Evolutionary conservation across 2,888 invertebrate genomes (phyloP).

Genomic region (Agrotis puta): DNA sequence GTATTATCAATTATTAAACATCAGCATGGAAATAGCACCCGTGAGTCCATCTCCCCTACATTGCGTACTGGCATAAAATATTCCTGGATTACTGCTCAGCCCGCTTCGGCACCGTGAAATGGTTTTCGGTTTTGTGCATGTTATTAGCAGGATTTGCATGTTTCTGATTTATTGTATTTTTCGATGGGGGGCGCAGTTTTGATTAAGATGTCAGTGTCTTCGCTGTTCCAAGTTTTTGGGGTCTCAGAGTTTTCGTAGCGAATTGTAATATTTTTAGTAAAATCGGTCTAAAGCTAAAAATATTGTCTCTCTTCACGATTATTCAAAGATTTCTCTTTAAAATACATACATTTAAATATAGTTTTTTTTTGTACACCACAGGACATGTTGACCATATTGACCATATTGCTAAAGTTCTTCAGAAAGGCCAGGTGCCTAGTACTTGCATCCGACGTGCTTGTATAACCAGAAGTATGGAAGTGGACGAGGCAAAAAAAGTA

Average conservation of each 20-base stretch:
- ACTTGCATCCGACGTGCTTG: no score
- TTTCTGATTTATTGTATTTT: slow-evolving; percentile 89
- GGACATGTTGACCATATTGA: no score
- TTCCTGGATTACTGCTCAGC: slow-evolving; percentile 84
- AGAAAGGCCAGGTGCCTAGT: no score
- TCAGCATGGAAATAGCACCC: slow-evolving; percentile 91
- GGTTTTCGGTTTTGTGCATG: slow-evolving; percentile 90
- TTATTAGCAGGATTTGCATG: slow-evolving; percentile 90
- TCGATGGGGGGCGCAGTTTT: slow-evolving; percentile 68
- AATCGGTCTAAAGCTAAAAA: not conserved
- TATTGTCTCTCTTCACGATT: not conserved
- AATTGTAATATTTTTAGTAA: slow-evolving; percentile 34
- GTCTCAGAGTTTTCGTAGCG: slow-evolving; percentile 8
- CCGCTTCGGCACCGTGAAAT: slow-evolving; percentile 87
- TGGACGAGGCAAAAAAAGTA: no score
- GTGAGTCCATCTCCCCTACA: slow-evolving; percentile 85
- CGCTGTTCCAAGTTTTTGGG: slow-evolving; percentile 39
- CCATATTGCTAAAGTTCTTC: no score
- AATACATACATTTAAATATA: no score
- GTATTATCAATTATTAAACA: slow-evolving; percentile 91
- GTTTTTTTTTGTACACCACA: not conserved
- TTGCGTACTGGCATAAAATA: slow-evolving; percentile 89
- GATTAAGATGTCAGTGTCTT: slow-evolving; percentile 70
- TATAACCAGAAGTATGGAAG: no score
- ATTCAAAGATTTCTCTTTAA: not conserved